A percentile compares a stretch with the other conserved stretches of the same genome.
Conservation (phyloP, 2,113 vertebrate genomes). For the Strix uralensis region DNA sequence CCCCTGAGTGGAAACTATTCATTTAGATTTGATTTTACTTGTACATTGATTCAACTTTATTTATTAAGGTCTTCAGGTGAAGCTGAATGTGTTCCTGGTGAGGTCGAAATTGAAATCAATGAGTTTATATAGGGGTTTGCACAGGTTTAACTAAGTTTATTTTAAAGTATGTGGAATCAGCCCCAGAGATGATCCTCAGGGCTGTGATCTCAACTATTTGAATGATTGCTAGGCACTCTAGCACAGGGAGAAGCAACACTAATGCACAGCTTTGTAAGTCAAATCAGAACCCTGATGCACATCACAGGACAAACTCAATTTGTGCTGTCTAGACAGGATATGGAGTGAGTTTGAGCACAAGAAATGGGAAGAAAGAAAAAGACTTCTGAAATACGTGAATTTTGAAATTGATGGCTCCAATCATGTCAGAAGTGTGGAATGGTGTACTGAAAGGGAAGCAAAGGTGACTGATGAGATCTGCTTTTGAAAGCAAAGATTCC, state of each 20-base stretch:
- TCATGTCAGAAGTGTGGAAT: background rate
- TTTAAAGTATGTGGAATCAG: background rate
- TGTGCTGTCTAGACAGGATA: background rate
- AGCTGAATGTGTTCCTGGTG: background rate
- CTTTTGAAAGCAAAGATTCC: conserved; percentile 2
- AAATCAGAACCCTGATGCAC: background rate
- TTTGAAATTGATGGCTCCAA: background rate
- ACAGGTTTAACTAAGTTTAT: background rate
- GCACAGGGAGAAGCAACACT: background rate
- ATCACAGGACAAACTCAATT: background rate
- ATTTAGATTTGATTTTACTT: background rate
- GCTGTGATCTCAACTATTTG: background rate
- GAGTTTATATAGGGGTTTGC: background rate
- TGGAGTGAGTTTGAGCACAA: background rate
- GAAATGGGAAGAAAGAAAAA: background rate
- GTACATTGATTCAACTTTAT: background rate
- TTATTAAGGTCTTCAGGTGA: background rate
- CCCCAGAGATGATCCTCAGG: background rate
- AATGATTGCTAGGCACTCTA: background rate
- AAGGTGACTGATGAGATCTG: background rate
- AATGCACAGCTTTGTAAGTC: background rate
- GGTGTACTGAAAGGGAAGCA: background rate
- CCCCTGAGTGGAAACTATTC: background rate
- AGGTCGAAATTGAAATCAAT: background rate
- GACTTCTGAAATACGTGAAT: background rate